Conservation (phyloP, 2,113 vertebrate species). For the Labrus mixtus region DNA sequence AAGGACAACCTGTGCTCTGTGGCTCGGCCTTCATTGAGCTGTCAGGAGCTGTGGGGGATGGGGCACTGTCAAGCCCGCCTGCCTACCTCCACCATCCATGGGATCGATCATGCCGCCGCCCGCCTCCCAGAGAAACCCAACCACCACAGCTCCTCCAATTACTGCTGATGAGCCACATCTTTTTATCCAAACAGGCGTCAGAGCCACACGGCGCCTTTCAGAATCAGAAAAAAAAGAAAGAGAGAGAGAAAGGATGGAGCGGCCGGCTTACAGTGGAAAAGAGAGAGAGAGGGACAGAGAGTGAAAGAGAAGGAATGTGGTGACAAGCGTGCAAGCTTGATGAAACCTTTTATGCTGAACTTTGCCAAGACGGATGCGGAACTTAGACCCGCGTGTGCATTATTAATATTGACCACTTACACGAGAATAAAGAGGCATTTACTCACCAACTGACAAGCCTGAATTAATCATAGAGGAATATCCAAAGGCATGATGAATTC, state of each 20-base stretch:
- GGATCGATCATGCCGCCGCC: conserved; percentile 65
- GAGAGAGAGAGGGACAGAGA: conserved; percentile 28
- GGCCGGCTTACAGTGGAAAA: conserved; percentile 27
- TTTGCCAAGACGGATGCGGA: conserved; percentile 78
- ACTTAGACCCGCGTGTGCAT: conserved; percentile 74
- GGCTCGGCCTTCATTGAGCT: conserved; percentile 59
- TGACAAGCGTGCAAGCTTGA: conserved; percentile 60
- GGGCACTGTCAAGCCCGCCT: conserved; percentile 50
- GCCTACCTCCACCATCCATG: conserved; percentile 50
- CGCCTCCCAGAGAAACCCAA: conserved; percentile 66
- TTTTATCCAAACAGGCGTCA: conserved; percentile 57
- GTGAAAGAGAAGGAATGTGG: conserved; percentile 52
- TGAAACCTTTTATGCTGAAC: conserved; percentile 60
- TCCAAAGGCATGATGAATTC: conserved; percentile 60
- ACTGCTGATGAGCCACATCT: conserved; percentile 74
- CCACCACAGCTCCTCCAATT: conserved; percentile 75
- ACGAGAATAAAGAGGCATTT: conserved; percentile 81
- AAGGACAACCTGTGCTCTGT: conserved; percentile 59
- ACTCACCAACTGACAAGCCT: conserved; percentile 74
- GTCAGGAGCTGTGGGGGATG: conserved; percentile 59
- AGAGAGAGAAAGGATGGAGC: conserved; percentile 31
- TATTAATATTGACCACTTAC: conserved; percentile 82
- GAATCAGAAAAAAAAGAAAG: conserved; percentile 20
- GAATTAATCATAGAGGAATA: conserved; percentile 80
- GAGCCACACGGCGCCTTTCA: conserved; percentile 49